phyloP scores from a whole-genome alignment of 2,888 invertebrate species.

The Bruchidius siliquastri region DNA sequence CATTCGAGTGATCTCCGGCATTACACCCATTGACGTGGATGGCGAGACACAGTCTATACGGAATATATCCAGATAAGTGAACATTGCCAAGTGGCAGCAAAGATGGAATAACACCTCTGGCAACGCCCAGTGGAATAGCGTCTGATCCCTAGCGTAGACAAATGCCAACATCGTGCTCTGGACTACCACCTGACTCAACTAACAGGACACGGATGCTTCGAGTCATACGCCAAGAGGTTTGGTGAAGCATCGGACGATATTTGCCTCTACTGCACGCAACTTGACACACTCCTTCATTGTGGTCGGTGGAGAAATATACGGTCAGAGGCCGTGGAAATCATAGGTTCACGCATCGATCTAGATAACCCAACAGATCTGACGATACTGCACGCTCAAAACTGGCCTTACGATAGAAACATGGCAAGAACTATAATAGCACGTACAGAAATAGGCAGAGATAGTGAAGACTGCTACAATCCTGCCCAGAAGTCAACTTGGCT shows the following conservation, averaged over 20 bases:
- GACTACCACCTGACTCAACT: conserved; percentile 4
- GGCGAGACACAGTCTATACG: conserved; percentile 3
- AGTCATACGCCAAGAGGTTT: neutral
- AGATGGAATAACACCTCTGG: neutral
- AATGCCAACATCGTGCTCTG: conserved; percentile 1
- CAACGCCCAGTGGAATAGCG: conserved; percentile 6
- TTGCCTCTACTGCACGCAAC: neutral
- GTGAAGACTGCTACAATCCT: no score
- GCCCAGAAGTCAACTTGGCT: no score
- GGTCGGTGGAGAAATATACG: neutral
- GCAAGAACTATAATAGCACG: no score
- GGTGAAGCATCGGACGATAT: neutral
- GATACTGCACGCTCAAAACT: no score
- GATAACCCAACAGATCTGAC: no score
- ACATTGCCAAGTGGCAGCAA: no score
- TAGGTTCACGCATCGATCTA: no score
- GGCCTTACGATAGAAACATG: no score
- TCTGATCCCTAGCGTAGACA: conserved; percentile 2
- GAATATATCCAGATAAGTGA: neutral
- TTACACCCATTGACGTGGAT: conserved; percentile 1
- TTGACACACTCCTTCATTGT: neutral
- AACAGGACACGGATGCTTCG: neutral
- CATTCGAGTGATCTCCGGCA: conserved; percentile 4
- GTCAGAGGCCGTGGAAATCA: no score
- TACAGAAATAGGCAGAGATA: no score